Evolutionary conservation across 2,797 vertebrate species (phyloP), one percentile per base, ranked within the genome.

Genomic region (Ambastaia sidthimunki): DNA sequence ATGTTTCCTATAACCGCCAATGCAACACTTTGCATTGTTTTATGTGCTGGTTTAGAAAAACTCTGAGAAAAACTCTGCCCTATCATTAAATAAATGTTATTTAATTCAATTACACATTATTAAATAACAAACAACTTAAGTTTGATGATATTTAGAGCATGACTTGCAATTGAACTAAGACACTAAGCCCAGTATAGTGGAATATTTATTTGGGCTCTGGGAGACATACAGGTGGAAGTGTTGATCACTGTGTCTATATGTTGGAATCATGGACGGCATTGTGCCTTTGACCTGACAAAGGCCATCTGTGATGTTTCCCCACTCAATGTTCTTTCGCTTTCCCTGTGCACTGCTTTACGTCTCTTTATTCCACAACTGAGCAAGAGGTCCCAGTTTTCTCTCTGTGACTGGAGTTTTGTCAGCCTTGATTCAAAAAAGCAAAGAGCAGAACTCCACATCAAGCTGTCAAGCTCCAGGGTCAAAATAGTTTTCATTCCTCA

Each of bases 401-500:
- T 55, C 67, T 2, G 11, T 1, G 1, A 41, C 48, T 75, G 31
- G 3, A 47, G 74, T 55, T 57, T 76, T 67, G 74, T 68, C 75
- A 69, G 65, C 23, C 41, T 48, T 4, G 23, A 69, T 77, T 69
- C 54, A 48, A 60, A 50, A 70, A 21, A 7, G 37, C n/a, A 71
- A 71, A 78, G 28, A 78, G 68, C 67, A 63, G 66, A 69, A 37
- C 66, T 47, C 59, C 28, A 37, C n/a, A 10, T 65, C 31, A 65
- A 65, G 31, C 59, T 62, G 12, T 59, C 75, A 77, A 70, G 47
- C 44, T 47, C 28, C 55, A 52, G 44, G 28, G 76, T 78, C 57
- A 71, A 34, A 57, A 9, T 23, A 52, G 76, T 59, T 52, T 63
- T 78, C 57, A 25, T 78, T 52, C 6, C n/a, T 7, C 11, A 57